These are phyloP conservation scores for Lasioglossum villosulum DNA, from an alignment of 2,888 invertebrate species.

Conservation along the genomic window DNA sequence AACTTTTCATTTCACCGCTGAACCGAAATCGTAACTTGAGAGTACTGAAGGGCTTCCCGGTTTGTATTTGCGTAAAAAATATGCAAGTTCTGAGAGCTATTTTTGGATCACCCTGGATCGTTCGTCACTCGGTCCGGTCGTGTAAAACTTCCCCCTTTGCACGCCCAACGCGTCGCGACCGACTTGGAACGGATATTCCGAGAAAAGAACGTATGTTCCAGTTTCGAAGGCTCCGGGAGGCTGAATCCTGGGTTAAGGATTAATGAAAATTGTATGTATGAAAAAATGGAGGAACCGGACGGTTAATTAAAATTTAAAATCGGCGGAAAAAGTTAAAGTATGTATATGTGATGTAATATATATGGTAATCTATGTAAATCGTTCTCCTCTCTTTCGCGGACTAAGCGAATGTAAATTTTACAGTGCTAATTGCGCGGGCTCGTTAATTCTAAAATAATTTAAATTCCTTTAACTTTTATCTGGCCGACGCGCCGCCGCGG, in stretches of 20 bases:
- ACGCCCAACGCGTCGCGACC: neutral
- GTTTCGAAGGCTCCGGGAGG: no score
- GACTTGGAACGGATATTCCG: neutral
- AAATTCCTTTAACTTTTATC: conserved; percentile 34
- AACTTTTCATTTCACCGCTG: no score
- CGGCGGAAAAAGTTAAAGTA: conserved; percentile 19
- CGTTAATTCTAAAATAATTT: conserved; percentile 52
- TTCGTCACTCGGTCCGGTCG: neutral
- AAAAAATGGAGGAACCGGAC: conserved; percentile 20
- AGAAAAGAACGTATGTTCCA: neutral
- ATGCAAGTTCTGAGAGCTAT: neutral
- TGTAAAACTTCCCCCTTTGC: neutral
- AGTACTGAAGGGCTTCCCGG: no score
- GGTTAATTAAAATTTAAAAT: conserved; percentile 48
- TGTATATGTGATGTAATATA: conserved; percentile 52
- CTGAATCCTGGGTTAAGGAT: neutral
- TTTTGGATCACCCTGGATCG: neutral
- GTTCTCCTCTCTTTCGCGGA: conserved; percentile 36
- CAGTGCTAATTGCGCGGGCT: conserved; percentile 38
- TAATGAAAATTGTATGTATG: conserved; percentile 19
- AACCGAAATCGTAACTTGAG: no score
- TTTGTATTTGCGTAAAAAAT: neutral
- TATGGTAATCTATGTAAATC: conserved; percentile 53
- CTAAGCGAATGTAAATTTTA: conserved; percentile 44
- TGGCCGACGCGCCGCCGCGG: neutral